These are phyloP conservation scores for Pagetopsis macropterus DNA, from an alignment of 2,797 vertebrate species.

Conservation along the genomic window DNA sequence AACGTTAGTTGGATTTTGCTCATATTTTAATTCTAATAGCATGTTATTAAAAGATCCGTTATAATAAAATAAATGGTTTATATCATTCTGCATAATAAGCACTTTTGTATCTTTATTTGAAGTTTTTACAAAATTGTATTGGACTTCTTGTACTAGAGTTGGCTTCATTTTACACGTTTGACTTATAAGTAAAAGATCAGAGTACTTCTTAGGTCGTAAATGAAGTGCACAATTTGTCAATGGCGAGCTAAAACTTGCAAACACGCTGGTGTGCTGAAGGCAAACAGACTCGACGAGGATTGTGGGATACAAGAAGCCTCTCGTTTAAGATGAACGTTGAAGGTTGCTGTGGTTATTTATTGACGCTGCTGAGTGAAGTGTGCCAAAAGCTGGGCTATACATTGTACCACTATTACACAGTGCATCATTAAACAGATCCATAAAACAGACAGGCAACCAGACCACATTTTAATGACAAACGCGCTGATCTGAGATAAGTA, in stretches of 20 bases:
- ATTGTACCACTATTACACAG: conserved; percentile 52
- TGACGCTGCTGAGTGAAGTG: conserved; percentile 44
- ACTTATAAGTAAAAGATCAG: neutral
- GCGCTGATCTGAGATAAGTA: conserved; percentile 77
- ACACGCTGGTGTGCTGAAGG: neutral
- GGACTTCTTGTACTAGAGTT: neutral
- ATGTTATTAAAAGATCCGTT: neutral
- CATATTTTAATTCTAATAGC: neutral
- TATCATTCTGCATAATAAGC: neutral
- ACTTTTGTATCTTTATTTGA: neutral
- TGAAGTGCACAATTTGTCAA: neutral
- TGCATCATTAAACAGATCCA: conserved; percentile 69
- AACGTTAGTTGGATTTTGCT: neutral
- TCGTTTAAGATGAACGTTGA: conserved; percentile 31
- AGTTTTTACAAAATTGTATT: too few species aligned
- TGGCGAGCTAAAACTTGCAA: neutral
- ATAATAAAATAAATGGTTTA: neutral
- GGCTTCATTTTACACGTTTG: neutral
- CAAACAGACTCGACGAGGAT: neutral
- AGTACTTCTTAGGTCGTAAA: neutral
- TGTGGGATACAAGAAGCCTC: conserved; percentile 26
- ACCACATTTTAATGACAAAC: conserved; percentile 77
- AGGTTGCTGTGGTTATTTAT: conserved; percentile 52
- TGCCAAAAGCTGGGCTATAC: conserved; percentile 51
- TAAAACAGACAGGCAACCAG: conserved; percentile 67